Evolutionary conservation across 2,797 vertebrate genomes (phyloP).

Genomic region (Galagoides demidoff): DNA sequence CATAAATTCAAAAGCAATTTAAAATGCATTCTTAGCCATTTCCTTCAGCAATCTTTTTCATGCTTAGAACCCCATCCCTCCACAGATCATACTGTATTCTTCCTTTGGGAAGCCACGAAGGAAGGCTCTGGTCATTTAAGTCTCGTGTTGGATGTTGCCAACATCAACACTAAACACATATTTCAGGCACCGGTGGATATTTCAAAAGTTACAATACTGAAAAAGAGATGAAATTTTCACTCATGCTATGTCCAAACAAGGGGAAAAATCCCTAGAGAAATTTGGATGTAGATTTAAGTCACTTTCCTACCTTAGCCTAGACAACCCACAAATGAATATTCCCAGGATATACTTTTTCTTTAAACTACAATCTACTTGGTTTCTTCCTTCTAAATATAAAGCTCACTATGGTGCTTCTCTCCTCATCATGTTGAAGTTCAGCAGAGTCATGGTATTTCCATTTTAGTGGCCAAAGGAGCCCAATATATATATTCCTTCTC

Average conservation of each 20-base stretch:
- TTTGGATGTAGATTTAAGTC: not conserved
- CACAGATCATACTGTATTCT: not conserved
- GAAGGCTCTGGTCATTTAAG: not conserved
- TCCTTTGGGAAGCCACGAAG: not conserved
- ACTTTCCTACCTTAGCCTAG: not conserved
- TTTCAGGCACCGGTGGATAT: not conserved
- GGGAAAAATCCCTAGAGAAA: not conserved
- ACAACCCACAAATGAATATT: constrained; percentile 14
- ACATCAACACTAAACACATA: not conserved
- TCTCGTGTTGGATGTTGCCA: not conserved
- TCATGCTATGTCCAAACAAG: not conserved
- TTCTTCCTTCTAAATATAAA: constrained; percentile 1
- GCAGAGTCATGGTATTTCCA: not conserved
- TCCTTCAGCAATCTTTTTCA: not conserved
- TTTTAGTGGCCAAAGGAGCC: not conserved
- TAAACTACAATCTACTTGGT: not conserved
- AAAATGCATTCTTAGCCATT: constrained; percentile 1
- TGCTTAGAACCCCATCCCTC: not conserved
- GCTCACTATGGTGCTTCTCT: not conserved
- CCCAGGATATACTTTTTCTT: not conserved
- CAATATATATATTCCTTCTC: not conserved
- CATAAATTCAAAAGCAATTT: constrained; percentile 23
- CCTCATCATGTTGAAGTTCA: not conserved
- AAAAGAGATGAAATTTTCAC: not conserved
- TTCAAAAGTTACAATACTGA: not conserved